These are phyloP conservation scores for Anastatus disparis DNA, from an alignment of 1,140 invertebrate species.

Conservation along the genomic window DNA sequence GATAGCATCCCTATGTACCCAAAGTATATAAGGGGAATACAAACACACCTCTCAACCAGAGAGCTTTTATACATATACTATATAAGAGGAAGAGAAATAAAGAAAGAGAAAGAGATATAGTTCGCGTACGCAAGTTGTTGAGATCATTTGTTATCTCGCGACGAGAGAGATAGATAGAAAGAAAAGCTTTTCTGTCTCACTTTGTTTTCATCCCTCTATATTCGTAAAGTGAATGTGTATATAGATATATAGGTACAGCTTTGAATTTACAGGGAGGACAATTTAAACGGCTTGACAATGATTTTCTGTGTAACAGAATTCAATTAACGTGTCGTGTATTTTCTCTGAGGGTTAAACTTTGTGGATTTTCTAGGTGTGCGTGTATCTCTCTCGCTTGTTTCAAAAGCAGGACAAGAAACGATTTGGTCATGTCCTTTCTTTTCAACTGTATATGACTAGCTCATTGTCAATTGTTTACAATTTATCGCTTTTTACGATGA, in stretches of 20 bases:
- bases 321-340: slow-evolving; percentile 24
- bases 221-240: neutral
- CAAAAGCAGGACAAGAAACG: no score
- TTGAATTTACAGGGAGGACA: no score
- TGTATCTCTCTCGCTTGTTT: no score
- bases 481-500: no score
- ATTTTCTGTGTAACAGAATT: slow-evolving; percentile 10
- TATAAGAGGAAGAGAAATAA: slow-evolving; percentile 4
- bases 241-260: neutral
- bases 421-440: no score
- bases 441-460: no score
- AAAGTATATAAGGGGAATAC: no score
- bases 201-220: neutral
- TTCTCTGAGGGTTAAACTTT: no score
- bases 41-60: slow-evolving; percentile 24
- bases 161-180: neutral
- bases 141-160: slow-evolving; percentile 39
- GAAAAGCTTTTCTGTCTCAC: neutral
- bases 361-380: no score
- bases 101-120: neutral
- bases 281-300: slow-evolving; percentile 30
- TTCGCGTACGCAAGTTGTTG: slow-evolving; percentile 11
- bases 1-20: no score
- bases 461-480: no score
- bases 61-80: no score